Base-by-base conservation (phyloP, 2,113 vertebrate species). In the Sylvia atricapilla region DNA sequence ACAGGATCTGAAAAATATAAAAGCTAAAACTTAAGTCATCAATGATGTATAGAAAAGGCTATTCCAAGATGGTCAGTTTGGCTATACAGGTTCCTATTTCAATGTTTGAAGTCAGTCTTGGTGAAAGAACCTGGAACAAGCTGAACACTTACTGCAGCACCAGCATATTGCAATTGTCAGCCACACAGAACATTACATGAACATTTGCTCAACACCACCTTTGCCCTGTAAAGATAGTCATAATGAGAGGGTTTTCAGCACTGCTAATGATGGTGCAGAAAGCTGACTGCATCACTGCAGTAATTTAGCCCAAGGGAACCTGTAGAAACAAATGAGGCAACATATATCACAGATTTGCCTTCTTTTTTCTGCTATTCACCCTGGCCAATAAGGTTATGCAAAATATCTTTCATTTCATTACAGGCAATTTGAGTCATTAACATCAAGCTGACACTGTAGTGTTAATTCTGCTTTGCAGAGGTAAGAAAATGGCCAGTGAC, bases 401-500 rank as follows among this genome's bases (percentile, higher is more conserved):
- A 91, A 90, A 41, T 59, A 67, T 9, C 79, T 80, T 84, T 70
- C 59, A 81, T 88, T 94, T 95, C 59, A 88, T 93, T 80, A 77
- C 66, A 78, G 59, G 22, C 22, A 93, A 88, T 90, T 90, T 79
- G 84, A 90, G 63, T 56, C 67, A 78, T 84, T 96, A 93, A 75
- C 28, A 20, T 77, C 63, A 43, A 77, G 14, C 63, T 91, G 74
- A 94, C 33, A 30, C n/a, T 73, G 73, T n/a, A 73, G 46, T 52
- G 59, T 47, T 84, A 83, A 80, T 69, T 87, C 35, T 78, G 35
- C 28, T 74, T 55, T 86, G 47, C 35, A 74, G 59, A 75, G 41
- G 58, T 78, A 68, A 52, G 66, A 82, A 84, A 84, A 91, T 41
- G 58, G 24, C 52, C 76, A 78, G 46, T 50, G 60, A 83, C 47